Base-by-base conservation (phyloP, 2,797 vertebrate species). In the Thalassophryne amazonica region DNA sequence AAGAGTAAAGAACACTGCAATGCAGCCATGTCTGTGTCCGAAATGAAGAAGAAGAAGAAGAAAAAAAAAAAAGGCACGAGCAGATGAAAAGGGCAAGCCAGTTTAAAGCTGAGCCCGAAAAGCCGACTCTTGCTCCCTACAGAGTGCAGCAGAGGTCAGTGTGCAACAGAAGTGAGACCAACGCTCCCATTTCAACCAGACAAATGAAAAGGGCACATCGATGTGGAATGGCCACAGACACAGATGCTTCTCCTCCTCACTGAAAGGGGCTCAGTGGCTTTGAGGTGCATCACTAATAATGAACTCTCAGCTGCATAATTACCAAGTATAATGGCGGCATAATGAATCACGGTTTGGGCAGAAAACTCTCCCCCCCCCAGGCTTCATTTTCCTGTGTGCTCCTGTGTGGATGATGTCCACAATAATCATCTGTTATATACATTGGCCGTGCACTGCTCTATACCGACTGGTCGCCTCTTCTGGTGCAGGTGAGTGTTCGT, bases 141-240 rank as follows among this genome's bases (percentile, higher is more conserved):
- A 51, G 69, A 53, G 62, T 79, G 58, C 70, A 71, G 69, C 69
- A 34, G 78, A 80, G 76, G 69, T 65, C 74, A 68, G 70, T 76
- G 68, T 73, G 56, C 43, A 64, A 60, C 16, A 1, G 57, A 78
- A 52, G 30, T 14, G 57, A 69, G 47, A 68, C 55, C 61, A 59
- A 60, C 43, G 61, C 28, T 4, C 21, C 54, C 57, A 56, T 76
- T 78, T 61, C 66, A 83, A 80, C 60, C 66, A 76, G 73, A 76
- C 64, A 69, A 74, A 78, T 76, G 71, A 71, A 84, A 83, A 83
- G 73, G 71, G 62, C 73, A 82, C 61, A 74, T 78, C 79, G 76
- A 69, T 77, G 76, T 67, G 22, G 52, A 68, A 40, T 65, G 57
- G 57, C 80, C 34, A 31, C 28, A 45, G 35, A 59, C 61, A 45